A percentile compares a stretch with the other conserved stretches of the same genome.
phyloP scores from a whole-genome alignment of 1,140 invertebrate genomes.

The Eupeodes corollae region DNA sequence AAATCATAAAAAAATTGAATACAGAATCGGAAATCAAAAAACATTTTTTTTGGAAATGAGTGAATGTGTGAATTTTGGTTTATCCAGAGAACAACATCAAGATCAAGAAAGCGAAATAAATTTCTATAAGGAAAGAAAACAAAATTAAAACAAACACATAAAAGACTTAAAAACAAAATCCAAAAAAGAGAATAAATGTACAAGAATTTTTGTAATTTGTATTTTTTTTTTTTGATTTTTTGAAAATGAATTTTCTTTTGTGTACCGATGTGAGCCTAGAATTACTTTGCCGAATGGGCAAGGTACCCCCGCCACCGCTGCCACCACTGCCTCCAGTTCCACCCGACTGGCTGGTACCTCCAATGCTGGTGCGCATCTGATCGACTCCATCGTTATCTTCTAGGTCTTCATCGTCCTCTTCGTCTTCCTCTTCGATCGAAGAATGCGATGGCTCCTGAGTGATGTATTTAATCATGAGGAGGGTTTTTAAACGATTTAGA shows the following conservation, averaged over 20 bases:
- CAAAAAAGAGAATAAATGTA: neutral
- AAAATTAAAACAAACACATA: constrained; percentile 2
- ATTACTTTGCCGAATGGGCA: constrained; percentile 3
- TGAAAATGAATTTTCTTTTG: neutral
- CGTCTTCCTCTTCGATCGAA: constrained; percentile 7
- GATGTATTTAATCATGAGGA: neutral
- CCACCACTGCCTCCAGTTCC: neutral
- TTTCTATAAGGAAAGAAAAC: neutral
- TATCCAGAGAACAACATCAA: neutral
- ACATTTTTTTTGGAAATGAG: neutral
- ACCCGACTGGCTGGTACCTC: neutral
- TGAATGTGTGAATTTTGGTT: neutral
- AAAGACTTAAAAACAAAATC: neutral
- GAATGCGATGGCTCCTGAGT: constrained; percentile 7
- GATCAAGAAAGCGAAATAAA: neutral
- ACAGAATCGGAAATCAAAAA: too few species aligned
- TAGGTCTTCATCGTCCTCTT: constrained; percentile 4
- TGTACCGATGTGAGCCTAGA: constrained; percentile 1
- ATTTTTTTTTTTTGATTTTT: too few species aligned
- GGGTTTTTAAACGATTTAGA: too few species aligned
- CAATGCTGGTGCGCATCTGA: neutral
- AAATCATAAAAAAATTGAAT: too few species aligned
- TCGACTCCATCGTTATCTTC: neutral
- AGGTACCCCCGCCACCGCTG: neutral
- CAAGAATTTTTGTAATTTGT: too few species aligned